Conservation (phyloP, 2,113 vertebrate genomes). For the Asarcornis scutulata region DNA sequence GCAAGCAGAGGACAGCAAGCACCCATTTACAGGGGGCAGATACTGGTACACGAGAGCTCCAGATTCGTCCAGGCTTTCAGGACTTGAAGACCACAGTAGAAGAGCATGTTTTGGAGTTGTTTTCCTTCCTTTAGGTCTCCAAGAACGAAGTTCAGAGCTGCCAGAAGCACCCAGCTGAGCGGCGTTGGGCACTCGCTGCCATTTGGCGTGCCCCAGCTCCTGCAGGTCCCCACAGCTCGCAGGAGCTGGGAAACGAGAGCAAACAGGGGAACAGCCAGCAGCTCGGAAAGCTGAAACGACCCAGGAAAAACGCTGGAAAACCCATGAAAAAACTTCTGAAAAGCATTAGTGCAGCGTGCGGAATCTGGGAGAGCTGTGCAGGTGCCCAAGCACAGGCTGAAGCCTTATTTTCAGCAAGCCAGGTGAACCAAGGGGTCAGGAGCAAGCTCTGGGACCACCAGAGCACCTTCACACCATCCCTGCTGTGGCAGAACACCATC, state of each 20-base stretch:
- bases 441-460: background rate
- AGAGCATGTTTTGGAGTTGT: background rate
- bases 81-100: background rate
- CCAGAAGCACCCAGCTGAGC: background rate
- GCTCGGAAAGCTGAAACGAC: background rate
- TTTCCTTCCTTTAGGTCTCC: background rate
- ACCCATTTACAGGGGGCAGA: background rate
- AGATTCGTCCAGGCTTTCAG: background rate
- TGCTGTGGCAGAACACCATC: background rate
- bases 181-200: background rate
- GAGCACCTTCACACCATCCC: background rate
- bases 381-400: background rate
- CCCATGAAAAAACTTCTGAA: background rate
- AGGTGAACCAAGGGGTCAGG: background rate
- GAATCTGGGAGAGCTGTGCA: fast-evolving
- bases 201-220: background rate
- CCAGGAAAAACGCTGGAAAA: background rate
- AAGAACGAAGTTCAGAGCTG: background rate
- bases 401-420: background rate
- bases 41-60: background rate
- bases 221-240: background rate
- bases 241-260: background rate
- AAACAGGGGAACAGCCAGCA: fast-evolving
- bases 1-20: background rate
- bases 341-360: background rate